Evolutionary conservation across 2,888 invertebrate genomes (phyloP), one percentile per base, ranked within the genome.

Genomic region (Mesoligia furuncula): DNA sequence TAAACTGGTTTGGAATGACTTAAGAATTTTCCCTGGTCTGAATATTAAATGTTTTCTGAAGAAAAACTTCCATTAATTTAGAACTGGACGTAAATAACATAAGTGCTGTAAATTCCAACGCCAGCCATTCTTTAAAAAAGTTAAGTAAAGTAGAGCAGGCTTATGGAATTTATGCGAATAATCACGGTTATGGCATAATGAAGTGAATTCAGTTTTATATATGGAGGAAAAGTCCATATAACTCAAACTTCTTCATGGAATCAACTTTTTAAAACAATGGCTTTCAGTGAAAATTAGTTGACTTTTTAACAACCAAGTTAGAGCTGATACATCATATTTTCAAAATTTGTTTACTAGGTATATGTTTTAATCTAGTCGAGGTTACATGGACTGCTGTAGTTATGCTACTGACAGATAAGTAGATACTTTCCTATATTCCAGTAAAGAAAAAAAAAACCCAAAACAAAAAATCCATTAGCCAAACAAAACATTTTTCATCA

Each of bases 1-100:
- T 83, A 87, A 92, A 93, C 91, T 89, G 88, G 84, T 88, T 87
- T 83, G 90, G 90, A 93, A 93, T 91, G 91, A 91, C 91, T 92
- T 86, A 88, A 90, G 92, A 90, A 91, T 90, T 90, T 86, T 90
- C 83, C 92, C 90, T 90, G 92, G 87, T 90, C 85, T 82, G 93
- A 94, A 93, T 93, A 89, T 90, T 89, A 89, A 90, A 91, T 91
- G 87, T 84, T 73, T 71, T 74, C 61, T 70, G 45, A 70, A 77
- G 80, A 79, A 81, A 89, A 78, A 64, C 75, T 83, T 81, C 85
- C 79, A 88, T 87, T 91, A 89, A 91, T 89, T 90, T 90, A 87
- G 85, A 83, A 81, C 80, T 83, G 77, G 62, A 73, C 61, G 75
- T 79, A 85, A 88, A 88, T 87, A 84, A 67, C 71, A 42, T 69